Evolutionary conservation across 2,888 invertebrate species (phyloP).

Genomic region (Drosophila heteroneura): DNA sequence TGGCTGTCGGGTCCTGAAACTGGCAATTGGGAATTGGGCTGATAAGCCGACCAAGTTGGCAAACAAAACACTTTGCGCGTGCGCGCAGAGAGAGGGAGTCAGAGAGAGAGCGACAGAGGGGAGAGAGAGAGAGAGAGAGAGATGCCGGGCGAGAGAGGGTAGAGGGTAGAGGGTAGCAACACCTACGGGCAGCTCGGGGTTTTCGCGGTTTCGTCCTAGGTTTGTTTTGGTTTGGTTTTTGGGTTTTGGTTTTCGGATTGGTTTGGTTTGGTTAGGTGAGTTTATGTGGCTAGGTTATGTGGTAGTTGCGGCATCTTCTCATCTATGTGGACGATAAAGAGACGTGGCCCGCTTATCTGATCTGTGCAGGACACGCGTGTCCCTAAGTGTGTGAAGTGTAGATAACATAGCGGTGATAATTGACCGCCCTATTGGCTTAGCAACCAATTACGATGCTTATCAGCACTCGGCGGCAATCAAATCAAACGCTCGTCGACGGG

Average conservation of each 20-base stretch:
- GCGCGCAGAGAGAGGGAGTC: constrained; percentile 6
- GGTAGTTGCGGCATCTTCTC: constrained; percentile 61
- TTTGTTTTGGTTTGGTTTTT: constrained; percentile 48
- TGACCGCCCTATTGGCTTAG: constrained; percentile 75
- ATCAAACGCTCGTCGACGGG: constrained; percentile 58
- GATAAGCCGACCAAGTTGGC: constrained; percentile 56
- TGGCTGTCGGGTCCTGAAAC: constrained; percentile 16
- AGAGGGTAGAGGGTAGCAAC: constrained; percentile 40
- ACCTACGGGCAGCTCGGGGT: constrained; percentile 24
- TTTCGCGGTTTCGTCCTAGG: constrained; percentile 54
- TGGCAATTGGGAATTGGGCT: constrained; percentile 40
- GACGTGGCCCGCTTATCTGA: constrained; percentile 60
- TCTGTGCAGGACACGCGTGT: constrained; percentile 61
- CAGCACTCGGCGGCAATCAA: constrained; percentile 52
- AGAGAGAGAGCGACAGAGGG: background rate
- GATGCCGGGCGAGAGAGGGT: background rate
- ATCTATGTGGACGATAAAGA: constrained; percentile 64
- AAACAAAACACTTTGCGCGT: constrained; percentile 65
- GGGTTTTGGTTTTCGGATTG: constrained; percentile 29
- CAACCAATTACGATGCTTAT: constrained; percentile 76
- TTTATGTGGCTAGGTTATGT: constrained; percentile 32
- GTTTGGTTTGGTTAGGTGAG: constrained; percentile 43
- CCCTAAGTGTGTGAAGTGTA: constrained; percentile 33
- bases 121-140: background rate
- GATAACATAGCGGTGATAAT: constrained; percentile 83